These are phyloP conservation scores for Chloroceryle inda DNA, from an alignment of 2,797 vertebrate species.

Conservation along the genomic window DNA sequence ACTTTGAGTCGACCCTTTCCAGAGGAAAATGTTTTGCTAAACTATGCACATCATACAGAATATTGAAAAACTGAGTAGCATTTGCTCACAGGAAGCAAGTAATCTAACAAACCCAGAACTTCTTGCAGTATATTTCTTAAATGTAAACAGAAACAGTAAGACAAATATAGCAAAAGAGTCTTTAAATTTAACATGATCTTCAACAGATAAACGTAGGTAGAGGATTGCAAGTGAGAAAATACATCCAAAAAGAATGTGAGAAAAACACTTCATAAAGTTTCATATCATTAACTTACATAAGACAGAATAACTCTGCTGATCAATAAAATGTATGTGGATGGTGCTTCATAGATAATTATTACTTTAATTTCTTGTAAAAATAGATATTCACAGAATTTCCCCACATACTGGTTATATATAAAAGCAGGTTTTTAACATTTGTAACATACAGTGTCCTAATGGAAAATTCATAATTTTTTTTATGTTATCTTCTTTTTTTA, in stretches of 20 bases:
- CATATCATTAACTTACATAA: background rate
- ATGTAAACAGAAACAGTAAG: background rate
- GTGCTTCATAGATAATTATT: background rate
- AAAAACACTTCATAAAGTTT: background rate
- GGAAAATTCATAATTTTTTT: background rate
- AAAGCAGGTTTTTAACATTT: background rate
- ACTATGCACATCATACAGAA: background rate
- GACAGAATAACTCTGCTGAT: background rate
- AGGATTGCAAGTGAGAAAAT: background rate
- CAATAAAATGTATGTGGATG: background rate
- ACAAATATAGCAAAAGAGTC: background rate
- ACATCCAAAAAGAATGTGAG: background rate
- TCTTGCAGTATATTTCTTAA: background rate
- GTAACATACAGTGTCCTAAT: background rate
- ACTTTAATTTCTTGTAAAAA: background rate
- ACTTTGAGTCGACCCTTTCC: background rate
- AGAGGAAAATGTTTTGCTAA: background rate
- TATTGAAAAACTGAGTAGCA: background rate
- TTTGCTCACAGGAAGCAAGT: background rate
- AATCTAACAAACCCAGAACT: background rate
- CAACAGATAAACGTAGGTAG: background rate
- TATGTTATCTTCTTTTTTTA: background rate
- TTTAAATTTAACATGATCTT: background rate
- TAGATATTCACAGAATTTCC: background rate
- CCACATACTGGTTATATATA: background rate